Conservation (phyloP, 2,888 invertebrate species). For the Metalampra italica region DNA sequence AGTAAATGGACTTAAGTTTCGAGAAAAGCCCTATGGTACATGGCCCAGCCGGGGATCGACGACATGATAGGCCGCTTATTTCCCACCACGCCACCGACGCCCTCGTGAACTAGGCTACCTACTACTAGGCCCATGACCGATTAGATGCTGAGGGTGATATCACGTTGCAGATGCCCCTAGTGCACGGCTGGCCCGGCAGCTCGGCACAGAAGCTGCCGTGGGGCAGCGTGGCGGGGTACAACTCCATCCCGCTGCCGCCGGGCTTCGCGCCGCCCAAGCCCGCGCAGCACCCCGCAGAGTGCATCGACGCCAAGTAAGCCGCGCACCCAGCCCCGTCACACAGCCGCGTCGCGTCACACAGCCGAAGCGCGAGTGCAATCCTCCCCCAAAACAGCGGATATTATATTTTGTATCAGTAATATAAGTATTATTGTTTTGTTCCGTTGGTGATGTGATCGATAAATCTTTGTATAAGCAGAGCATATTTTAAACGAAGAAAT, state of each 20-base stretch:
- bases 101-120: too few relatives aligned
- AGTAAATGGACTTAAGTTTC: too few relatives aligned
- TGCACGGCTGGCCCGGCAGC: constrained; percentile 16
- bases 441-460: constrained; percentile 71
- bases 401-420: constrained; percentile 52
- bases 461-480: constrained; percentile 77
- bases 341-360: background rate
- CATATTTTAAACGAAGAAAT: constrained; percentile 77
- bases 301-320: constrained; percentile 74
- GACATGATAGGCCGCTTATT: too few relatives aligned
- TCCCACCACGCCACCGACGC: too few relatives aligned
- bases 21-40: too few relatives aligned
- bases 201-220: constrained; percentile 28
- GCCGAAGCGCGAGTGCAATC: constrained; percentile 26
- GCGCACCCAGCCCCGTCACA: background rate
- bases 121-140: too few relatives aligned
- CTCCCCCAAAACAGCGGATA: constrained; percentile 28
- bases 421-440: constrained; percentile 51
- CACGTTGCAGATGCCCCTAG: constrained; percentile 26
- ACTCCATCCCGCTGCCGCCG: constrained; percentile 60
- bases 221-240: constrained; percentile 27
- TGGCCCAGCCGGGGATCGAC: too few relatives aligned
- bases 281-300: constrained; percentile 60
- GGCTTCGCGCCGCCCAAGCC: constrained; percentile 68
- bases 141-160: too few relatives aligned